Evolutionary conservation across 2,113 vertebrate species (phyloP).

Genomic region (Psettodes erumei): DNA sequence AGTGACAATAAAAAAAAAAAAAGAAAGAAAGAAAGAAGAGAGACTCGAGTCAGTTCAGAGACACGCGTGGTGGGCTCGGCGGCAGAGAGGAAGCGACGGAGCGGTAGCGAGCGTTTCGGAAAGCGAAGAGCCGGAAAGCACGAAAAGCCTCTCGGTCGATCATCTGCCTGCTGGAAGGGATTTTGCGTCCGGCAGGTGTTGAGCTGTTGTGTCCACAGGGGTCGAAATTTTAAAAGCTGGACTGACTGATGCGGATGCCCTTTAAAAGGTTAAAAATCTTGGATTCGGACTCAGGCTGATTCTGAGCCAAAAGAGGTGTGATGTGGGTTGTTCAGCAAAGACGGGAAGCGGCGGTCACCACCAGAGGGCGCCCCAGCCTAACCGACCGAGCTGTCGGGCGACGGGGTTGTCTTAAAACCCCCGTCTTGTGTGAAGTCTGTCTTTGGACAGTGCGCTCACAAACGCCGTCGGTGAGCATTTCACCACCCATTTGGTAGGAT

Average conservation of each 20-base stretch:
- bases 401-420: not conserved
- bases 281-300: no score
- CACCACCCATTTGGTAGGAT: not conserved
- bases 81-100: not conserved
- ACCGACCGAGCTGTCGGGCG: not conserved
- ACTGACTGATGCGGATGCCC: not conserved
- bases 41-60: not conserved
- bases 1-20: not conserved
- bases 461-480: not conserved
- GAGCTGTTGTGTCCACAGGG: not conserved
- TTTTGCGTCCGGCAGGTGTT: not conserved
- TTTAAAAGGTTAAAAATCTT: not conserved
- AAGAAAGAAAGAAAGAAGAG: not conserved
- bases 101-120: conserved; percentile 31
- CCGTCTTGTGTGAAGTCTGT: not conserved
- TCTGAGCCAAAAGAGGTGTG: no score
- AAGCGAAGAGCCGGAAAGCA: conserved; percentile 53
- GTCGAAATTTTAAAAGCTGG: no score
- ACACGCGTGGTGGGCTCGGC: not conserved
- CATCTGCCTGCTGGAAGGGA: no score
- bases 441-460: not conserved
- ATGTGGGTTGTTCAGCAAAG: not conserved
- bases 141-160: conserved; percentile 12
- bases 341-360: conserved; percentile 15
- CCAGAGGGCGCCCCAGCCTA: conserved; percentile 53